Evolutionary conservation across 2,888 invertebrate species (phyloP), one percentile per base, ranked within the genome.

Genomic region (Aelia acuminata): DNA sequence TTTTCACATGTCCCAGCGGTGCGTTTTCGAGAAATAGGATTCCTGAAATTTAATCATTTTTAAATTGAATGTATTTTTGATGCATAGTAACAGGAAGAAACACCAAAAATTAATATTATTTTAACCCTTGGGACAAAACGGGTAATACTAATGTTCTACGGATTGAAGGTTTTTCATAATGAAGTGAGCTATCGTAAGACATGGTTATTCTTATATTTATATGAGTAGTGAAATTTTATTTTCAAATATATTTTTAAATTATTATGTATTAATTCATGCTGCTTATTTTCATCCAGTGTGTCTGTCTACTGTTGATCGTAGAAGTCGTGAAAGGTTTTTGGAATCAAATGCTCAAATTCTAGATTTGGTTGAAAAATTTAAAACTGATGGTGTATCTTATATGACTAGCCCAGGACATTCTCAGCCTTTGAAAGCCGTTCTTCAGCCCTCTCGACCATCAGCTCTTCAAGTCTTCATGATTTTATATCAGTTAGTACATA

Each of bases 301-400:
- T 90, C 92, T 96, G 84, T 95, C 96, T 3, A 96, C 96, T 0
- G 95, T 96, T 11, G 96, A 96, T 92, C 93, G 96, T 22, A 93
- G 96, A 85, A 98, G 98, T 0, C 94, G 98, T 22, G 98, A 98
- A 92, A 94, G 98, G 43, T 98, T 99, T 91, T 94, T 97, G 80
- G 98, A 98, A 92, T 98, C 98, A 1, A 98, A 97, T 92, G 97
- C 97, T 91, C 98, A 98, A 92, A 98, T 98, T 90, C 96, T 97
- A 5, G 96, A 97, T 0, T 92, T 98, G 26, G 98, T 98, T 0
- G 98, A 98, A 91, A 96, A 98, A 91, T 98, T 98, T 92, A 97
- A 97, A 91, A 92, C 96, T 50, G 98, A 98, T 92, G 97, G 97
- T 0, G 95, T 95, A 13, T 94, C 95, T 18, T 90, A 90, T 49